Evolutionary conservation across 2,888 invertebrate species (phyloP), one percentile per base, ranked within the genome.

Genomic region (Luperina testacea): DNA sequence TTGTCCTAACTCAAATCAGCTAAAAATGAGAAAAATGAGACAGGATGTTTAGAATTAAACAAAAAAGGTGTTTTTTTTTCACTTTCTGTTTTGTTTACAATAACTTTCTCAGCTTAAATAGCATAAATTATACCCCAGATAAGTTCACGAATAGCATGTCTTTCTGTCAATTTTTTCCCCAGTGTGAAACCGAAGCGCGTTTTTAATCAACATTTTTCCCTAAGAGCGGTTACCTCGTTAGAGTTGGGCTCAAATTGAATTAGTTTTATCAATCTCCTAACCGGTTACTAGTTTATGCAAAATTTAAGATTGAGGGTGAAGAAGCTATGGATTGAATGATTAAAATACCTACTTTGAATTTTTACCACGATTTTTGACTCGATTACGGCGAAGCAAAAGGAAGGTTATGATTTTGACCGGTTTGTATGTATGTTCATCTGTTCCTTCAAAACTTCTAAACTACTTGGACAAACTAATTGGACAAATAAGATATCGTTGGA

Each of bases 181-280:
- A 8, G 32, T 32, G 0, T 15, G 4, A 72, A 85, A 70, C 64
- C 72, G 27, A 53, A 63, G 45, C 64, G 5, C 24, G 8, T 42
- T 32, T 42, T 32, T 82, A 88, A 76, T 74, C 68, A 72, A 81
- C 63, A 78, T 76, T 80, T 87, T 83, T 77, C 64, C 59, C 11
- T 67, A 80, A 88, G 83, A 87, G 84, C 81, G 88, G 89, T 88
- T 87, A 88, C 80, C 87, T 91, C 86, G 91, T 92, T 92, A 90
- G 80, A 80, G 74, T 78, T 78, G 69, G 82, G 84, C 83, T 87
- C 80, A 81, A 90, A 90, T 89, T 89, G 75, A 90, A 87, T 90
- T 88, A 90, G 79, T 83, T 84, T 80, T 78, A 82, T 78, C 74
- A 77, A 83, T 73, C 65, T 78, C 64, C 73, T 77, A 57, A 70